Evolutionary conservation across 2,797 vertebrate species (phyloP), one percentile per base, ranked within the genome.

Genomic region (Cuculus canorus): DNA sequence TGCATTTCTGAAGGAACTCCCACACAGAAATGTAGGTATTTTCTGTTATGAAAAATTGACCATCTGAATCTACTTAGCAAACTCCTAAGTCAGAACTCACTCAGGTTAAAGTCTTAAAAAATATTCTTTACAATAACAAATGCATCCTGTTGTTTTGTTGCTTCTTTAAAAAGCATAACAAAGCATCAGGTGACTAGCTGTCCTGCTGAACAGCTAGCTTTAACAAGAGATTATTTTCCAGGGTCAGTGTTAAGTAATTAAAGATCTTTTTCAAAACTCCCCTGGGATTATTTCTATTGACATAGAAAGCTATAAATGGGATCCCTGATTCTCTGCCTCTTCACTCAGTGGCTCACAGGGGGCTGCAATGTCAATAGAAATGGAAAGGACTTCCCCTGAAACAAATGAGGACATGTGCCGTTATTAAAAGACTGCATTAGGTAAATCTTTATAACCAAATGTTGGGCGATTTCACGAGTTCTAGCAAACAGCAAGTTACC

Each of bases 251-350:
- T 94, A 66, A 37, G 23, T 80, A 56, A 87, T 70, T 66, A 84
- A 90, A 78, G 11, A 76, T 53, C 25, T 84, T 43, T 60, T 50
- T 75, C 65, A 83, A 86, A 88, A 83, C 50, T 87, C 41, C 24
- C 54, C 19, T 73, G 39, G 52, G 66, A 80, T 92, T 86, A 66
- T 82, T 92, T 92, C 56, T 79, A 25, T 77, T 73, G 66, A 80
- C 1, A 85, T 82, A 73, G 13, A 66, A 81, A 78, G 16, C 35
- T 64, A 50, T 88, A 84, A 79, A 86, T 57, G 66, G 19, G 24
- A 59, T 13, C 22, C 8, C 32, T 76, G 70, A 57, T 82, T 84
- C 81, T 82, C 52, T n/a, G 59, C 10, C 70, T 92, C 54, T 33
- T 86, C 43, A 17, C 9, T 72, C 48, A 27, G 60, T 53, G 47